Conservation (phyloP, 1,140 invertebrate genomes). For the Hylaeus volcanicus region DNA sequence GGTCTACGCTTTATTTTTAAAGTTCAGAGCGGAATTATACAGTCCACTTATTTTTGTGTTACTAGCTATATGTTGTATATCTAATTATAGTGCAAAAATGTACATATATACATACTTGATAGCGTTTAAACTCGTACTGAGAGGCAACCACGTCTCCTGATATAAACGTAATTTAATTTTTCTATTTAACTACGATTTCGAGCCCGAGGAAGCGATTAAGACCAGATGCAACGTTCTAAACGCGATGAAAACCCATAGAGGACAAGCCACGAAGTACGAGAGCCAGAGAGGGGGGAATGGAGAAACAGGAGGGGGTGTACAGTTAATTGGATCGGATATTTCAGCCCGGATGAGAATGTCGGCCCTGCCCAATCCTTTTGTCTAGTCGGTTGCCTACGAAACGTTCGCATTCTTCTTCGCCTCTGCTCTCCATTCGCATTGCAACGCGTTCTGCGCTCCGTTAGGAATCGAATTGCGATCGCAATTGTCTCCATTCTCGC, state of each 20-base stretch:
- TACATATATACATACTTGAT: too few species aligned
- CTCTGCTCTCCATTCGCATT: conserved; percentile 22
- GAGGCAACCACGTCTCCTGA: too few species aligned
- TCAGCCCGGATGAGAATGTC: conserved; percentile 56
- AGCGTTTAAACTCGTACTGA: too few species aligned
- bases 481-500: neutral
- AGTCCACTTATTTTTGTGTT: too few species aligned
- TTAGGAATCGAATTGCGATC: conserved; percentile 3
- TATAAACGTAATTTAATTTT: too few species aligned
- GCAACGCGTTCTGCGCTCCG: conserved; percentile 10
- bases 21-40: too few species aligned
- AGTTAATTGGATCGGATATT: conserved; percentile 65
- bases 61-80: too few species aligned
- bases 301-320: conserved; percentile 12
- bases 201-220: too few species aligned
- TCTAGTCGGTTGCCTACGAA: conserved; percentile 45
- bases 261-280: neutral
- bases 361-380: conserved; percentile 54
- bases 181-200: too few species aligned
- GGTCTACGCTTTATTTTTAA: too few species aligned
- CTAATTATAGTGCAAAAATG: too few species aligned
- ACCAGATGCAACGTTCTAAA: neutral
- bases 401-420: conserved; percentile 50
- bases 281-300: neutral
- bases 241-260: neutral